phyloP scores from a whole-genome alignment of 2,888 invertebrate genomes.

The Eubasilissa splendida region DNA sequence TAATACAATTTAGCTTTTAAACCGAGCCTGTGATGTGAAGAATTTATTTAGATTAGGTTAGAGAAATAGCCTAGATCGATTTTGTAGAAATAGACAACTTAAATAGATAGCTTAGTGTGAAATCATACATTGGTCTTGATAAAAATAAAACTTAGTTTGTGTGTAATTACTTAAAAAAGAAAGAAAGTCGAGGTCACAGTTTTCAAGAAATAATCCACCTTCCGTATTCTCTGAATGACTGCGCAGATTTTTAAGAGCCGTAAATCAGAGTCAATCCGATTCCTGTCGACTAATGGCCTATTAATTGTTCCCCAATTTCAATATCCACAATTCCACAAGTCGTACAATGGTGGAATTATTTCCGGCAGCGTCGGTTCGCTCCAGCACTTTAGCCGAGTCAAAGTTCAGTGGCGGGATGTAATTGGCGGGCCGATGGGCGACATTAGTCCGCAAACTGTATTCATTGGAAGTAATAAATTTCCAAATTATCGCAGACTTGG shows the following conservation, averaged over 20 bases:
- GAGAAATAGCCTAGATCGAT: no score
- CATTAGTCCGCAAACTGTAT: conserved; percentile 54
- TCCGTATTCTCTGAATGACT: no score
- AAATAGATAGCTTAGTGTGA: no score
- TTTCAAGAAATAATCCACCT: no score
- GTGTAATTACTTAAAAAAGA: no score
- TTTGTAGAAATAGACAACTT: no score
- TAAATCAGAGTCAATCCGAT: conserved; percentile 3
- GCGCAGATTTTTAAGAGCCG: background rate
- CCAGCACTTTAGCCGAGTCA: conserved; percentile 7
- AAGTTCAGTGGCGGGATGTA: conserved; percentile 43
- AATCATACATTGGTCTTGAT: no score
- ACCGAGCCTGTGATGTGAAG: no score
- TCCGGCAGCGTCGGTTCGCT: conserved; percentile 3
- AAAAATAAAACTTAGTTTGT: no score
- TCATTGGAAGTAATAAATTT: conserved; percentile 54
- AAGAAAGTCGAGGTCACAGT: no score
- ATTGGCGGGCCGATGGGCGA: conserved; percentile 38
- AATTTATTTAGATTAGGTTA: no score
- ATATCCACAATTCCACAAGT: conserved; percentile 16
- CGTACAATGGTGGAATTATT: conserved; percentile 9
- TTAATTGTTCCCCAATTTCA: conserved; percentile 14
- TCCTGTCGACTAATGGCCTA: background rate
- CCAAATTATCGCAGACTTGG: conserved; percentile 52
- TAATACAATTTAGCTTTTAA: no score